phyloP scores from a whole-genome alignment of 2,797 vertebrate genomes.

The Phataginus tricuspis region DNA sequence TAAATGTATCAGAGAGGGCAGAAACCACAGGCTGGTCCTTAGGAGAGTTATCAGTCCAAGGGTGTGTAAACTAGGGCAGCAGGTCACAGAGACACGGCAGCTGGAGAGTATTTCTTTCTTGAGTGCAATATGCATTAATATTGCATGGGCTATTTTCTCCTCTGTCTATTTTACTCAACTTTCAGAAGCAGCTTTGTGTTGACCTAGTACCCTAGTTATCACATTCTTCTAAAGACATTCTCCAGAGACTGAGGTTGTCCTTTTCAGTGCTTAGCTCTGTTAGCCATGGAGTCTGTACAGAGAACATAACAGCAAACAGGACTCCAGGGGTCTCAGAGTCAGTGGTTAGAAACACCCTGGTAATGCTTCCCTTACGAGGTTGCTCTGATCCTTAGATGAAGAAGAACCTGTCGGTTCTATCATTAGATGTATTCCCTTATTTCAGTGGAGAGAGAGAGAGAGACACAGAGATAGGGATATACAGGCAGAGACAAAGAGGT shows the following conservation, averaged over 20 bases:
- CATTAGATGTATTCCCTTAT: background rate
- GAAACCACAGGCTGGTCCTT: background rate
- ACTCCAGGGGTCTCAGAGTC: background rate
- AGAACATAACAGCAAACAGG: background rate
- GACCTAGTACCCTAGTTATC: constrained; percentile 48
- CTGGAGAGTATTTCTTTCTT: background rate
- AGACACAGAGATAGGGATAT: background rate
- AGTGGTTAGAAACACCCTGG: background rate
- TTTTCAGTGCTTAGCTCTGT: background rate
- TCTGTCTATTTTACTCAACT: background rate
- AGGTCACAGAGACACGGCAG: background rate
- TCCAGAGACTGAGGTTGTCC: background rate
- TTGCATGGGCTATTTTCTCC: constrained; percentile 37
- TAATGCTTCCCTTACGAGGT: background rate
- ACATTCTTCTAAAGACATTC: constrained; percentile 16
- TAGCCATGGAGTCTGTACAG: background rate
- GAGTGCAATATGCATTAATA: constrained; percentile 6
- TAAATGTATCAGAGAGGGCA: background rate
- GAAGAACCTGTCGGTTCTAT: background rate
- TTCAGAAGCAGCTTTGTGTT: constrained; percentile 14
- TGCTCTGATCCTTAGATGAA: background rate
- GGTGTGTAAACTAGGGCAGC: background rate
- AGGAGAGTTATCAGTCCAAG: background rate
- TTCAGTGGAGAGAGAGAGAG: background rate
- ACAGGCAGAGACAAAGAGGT: background rate